Percentiles rank a stretch among this genome's conserved stretches.
Evolutionary conservation across 2,113 vertebrate genomes (phyloP).

Genomic region (Oxyruncus cristatus): DNA sequence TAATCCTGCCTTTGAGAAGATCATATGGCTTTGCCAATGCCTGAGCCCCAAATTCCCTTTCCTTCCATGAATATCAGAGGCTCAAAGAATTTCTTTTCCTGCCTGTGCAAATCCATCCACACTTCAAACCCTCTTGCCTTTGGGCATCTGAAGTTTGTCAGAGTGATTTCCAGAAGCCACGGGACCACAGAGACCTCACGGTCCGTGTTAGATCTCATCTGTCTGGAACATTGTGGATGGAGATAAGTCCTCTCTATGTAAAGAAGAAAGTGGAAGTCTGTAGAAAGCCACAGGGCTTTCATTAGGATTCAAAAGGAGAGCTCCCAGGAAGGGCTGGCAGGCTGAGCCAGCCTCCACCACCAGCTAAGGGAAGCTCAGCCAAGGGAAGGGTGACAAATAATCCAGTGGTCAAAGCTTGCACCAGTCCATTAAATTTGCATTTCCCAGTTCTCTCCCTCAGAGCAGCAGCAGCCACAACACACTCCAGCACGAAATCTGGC

Average conservation of each 20-base stretch:
- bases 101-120: neutral
- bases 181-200: neutral
- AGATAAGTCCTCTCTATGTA: neutral
- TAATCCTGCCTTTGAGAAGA: neutral
- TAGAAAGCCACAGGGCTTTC: neutral
- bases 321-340: neutral
- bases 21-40: fast-evolving
- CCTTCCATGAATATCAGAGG: neutral
- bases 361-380: neutral
- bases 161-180: neutral
- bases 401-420: neutral
- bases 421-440: neutral
- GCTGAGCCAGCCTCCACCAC: neutral
- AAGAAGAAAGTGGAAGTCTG: neutral
- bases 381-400: neutral
- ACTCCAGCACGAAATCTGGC: neutral
- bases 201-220: neutral
- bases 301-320: neutral
- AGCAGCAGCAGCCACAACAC: neutral
- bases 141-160: neutral
- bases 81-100: neutral
- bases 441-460: neutral
- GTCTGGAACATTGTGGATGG: neutral
- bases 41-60: neutral
- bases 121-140: neutral